phyloP scores from a whole-genome alignment of 2,797 vertebrate species.

The Rhynchonycteris naso region DNA sequence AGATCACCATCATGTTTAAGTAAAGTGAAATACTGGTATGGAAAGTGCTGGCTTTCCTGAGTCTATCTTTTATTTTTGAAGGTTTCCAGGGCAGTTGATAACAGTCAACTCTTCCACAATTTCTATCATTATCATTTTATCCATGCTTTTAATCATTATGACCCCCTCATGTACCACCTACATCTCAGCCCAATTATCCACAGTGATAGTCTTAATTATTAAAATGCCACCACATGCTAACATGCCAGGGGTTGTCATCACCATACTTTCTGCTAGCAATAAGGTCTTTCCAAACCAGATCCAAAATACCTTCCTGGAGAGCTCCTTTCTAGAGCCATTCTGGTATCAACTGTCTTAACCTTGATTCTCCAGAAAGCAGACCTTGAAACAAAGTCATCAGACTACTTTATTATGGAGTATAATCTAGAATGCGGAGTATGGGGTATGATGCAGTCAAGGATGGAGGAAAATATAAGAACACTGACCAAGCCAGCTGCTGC shows the following conservation, averaged over 20 bases:
- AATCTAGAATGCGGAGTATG: background rate
- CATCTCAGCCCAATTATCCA: background rate
- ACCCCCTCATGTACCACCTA: background rate
- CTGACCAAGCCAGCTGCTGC: background rate
- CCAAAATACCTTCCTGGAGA: background rate
- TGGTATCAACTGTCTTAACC: background rate
- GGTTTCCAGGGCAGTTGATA: background rate
- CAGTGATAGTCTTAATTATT: background rate
- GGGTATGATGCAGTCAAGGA: background rate
- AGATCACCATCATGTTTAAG: background rate
- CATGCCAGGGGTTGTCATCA: background rate
- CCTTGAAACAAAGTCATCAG: background rate
- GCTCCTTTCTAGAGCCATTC: background rate
- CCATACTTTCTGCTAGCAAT: background rate
- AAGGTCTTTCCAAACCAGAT: background rate
- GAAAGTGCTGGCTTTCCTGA: background rate
- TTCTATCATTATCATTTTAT: conserved; percentile 23
- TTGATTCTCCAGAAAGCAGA: background rate
- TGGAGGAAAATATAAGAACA: background rate
- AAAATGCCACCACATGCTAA: background rate
- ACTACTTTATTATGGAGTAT: background rate
- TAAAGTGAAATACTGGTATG: background rate
- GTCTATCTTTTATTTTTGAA: background rate
- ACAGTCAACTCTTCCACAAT: background rate
- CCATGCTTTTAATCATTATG: background rate